Percentiles rank a stretch among this genome's conserved stretches.
Evolutionary conservation across 2,113 vertebrate species (phyloP).

Genomic region (Chamaea fasciata): DNA sequence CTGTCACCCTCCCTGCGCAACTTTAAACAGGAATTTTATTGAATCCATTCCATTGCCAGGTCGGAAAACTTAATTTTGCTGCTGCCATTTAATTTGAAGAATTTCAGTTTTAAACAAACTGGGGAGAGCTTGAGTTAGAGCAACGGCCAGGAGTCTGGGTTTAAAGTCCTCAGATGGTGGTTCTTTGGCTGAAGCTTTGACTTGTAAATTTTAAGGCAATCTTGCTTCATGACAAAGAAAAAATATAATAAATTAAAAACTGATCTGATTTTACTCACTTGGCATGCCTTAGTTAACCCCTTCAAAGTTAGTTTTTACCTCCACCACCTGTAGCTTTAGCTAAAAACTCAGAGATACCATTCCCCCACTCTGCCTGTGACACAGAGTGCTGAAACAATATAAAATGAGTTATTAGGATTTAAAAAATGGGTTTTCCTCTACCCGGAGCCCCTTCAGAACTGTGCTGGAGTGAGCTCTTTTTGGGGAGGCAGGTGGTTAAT

Average conservation of each 20-base stretch:
- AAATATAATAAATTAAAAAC: neutral
- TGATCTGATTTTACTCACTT: neutral
- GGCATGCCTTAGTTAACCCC: neutral
- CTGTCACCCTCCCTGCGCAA: neutral
- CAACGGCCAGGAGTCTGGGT: neutral
- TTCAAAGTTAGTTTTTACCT: neutral
- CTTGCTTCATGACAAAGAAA: neutral
- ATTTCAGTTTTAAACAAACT: neutral
- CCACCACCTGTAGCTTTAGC: neutral
- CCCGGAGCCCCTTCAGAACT: neutral
- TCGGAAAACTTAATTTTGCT: neutral
- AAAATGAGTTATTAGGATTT: neutral
- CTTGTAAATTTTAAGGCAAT: neutral
- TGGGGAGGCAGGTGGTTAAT: constrained; percentile 53
- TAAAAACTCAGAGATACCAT: neutral
- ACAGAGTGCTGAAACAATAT: neutral
- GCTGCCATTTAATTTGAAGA: neutral
- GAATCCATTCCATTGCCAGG: neutral
- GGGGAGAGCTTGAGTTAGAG: neutral
- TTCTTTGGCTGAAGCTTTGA: neutral
- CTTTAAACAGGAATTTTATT: constrained; percentile 24
- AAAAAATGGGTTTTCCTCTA: neutral
- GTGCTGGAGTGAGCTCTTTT: neutral
- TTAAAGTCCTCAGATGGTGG: neutral
- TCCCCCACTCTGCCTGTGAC: neutral